These are phyloP conservation scores for Emmelina monodactyla DNA, from an alignment of 2,888 invertebrate genomes.

Conservation along the genomic window DNA sequence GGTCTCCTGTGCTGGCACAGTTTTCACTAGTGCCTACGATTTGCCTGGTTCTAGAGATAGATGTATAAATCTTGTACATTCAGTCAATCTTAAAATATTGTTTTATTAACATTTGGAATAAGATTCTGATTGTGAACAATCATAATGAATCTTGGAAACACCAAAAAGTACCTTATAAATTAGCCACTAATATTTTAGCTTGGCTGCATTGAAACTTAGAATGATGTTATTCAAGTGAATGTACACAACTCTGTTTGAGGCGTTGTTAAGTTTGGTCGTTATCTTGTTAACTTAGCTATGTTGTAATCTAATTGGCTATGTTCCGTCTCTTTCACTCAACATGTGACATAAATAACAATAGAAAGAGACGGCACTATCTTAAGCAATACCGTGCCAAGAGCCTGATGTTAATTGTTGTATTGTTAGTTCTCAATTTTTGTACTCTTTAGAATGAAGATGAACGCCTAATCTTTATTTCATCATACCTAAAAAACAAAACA, in stretches of 20 bases:
- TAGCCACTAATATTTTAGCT: constrained; percentile 14
- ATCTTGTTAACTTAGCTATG: constrained; percentile 16
- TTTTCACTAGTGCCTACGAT: constrained; percentile 44
- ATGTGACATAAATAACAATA: constrained; percentile 3
- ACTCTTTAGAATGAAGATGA: too few relatives aligned
- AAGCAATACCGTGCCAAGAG: constrained; percentile 22
- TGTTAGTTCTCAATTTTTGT: constrained; percentile 2
- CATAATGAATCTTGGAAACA: too few relatives aligned
- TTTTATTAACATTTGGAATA: neutral
- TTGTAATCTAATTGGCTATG: constrained; percentile 3
- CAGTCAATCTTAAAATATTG: neutral
- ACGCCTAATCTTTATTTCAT: too few relatives aligned
- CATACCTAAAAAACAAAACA: too few relatives aligned
- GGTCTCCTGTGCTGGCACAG: constrained; percentile 32
- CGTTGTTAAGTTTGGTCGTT: constrained; percentile 22
- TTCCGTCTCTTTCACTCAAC: constrained; percentile 15
- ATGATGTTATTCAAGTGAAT: neutral
- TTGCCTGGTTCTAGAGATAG: constrained; percentile 21
- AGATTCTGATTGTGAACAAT: too few relatives aligned
- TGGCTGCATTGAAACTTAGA: constrained; percentile 20
- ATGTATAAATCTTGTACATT: constrained; percentile 9
- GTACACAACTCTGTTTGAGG: constrained; percentile 16
- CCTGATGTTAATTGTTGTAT: constrained; percentile 6
- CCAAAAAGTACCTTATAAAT: constrained; percentile 1
- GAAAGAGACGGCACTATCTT: constrained; percentile 14